Evolutionary conservation across 2,797 vertebrate genomes (phyloP).

Genomic region (Triplophysa yarkandensis): DNA sequence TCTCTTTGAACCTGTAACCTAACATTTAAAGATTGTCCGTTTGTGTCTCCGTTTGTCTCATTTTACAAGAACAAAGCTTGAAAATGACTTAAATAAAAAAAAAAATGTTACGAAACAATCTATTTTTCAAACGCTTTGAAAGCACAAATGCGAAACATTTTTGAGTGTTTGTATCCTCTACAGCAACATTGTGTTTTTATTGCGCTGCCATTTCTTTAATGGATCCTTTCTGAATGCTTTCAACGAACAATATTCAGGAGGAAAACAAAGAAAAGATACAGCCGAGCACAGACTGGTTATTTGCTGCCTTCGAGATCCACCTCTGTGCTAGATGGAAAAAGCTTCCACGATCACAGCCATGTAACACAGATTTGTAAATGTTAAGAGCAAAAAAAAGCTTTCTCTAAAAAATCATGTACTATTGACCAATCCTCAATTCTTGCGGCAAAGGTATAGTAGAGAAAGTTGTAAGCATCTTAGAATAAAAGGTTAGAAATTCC

Average conservation of each 20-base stretch:
- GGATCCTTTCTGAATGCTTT: constrained; percentile 17
- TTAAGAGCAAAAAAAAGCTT: constrained; percentile 18
- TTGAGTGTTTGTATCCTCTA: constrained; percentile 18
- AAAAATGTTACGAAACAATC: not conserved
- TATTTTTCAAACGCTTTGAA: constrained; percentile 11
- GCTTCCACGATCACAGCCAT: not conserved
- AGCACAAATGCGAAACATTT: not conserved
- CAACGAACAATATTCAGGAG: constrained; percentile 17
- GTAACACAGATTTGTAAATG: constrained; percentile 20
- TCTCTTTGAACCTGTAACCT: constrained; percentile 20
- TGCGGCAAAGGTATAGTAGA: not conserved
- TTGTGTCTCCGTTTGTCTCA: not conserved
- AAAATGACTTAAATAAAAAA: constrained; percentile 7
- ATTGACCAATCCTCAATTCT: constrained; percentile 13
- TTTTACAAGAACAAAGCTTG: constrained; percentile 17
- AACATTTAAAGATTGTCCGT: not conserved
- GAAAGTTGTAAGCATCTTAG: not conserved
- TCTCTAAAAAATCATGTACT: constrained; percentile 4
- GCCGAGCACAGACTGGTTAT: not conserved
- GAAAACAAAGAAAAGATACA: constrained; percentile 27
- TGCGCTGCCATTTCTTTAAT: constrained; percentile 34
- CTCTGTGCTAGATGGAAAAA: constrained; percentile 17
- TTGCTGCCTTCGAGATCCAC: constrained; percentile 18
- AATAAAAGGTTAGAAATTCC: not conserved
- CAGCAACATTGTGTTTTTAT: constrained; percentile 16